These are phyloP conservation scores for Dicyrtomina minuta DNA, from an alignment of 2,888 invertebrate genomes.

Conservation along the genomic window DNA sequence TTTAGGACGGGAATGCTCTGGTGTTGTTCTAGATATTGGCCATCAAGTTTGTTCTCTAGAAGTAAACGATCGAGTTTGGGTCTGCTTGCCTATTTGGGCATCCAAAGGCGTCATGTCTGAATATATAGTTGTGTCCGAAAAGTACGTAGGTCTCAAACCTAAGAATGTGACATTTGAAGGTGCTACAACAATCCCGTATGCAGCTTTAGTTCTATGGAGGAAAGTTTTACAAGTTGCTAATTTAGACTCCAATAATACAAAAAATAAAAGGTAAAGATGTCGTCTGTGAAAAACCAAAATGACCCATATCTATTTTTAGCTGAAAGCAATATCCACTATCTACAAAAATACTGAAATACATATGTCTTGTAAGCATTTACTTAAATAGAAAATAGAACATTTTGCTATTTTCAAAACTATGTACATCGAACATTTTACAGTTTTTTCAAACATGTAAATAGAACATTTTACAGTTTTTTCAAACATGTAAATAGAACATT, in stretches of 20 bases:
- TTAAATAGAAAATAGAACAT: too few species aligned
- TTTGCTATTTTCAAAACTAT: too few species aligned
- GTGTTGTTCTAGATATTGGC: conserved; percentile 65
- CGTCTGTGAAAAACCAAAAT: too few species aligned
- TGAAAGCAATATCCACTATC: too few species aligned
- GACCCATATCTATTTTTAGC: too few species aligned
- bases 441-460: too few species aligned
- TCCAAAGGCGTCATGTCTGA: conserved; percentile 50
- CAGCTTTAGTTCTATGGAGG: conserved; percentile 62
- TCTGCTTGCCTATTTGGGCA: conserved; percentile 63
- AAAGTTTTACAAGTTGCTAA: conserved; percentile 42
- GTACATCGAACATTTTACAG: too few species aligned
- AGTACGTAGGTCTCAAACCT: conserved; percentile 60
- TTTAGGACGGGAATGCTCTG: conserved; percentile 66
- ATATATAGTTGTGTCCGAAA: conserved; percentile 47
- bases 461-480: too few species aligned
- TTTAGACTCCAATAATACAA: conserved; percentile 42
- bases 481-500: too few species aligned
- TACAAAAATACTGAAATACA: too few species aligned
- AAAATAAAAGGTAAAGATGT: conserved; percentile 48
- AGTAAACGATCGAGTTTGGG: conserved; percentile 67
- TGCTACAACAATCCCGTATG: conserved; percentile 65
- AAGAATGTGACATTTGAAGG: conserved; percentile 64
- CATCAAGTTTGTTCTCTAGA: conserved; percentile 63
- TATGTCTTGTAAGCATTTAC: background rate